These are phyloP conservation scores for Corvus cornix DNA, from an alignment of 2,113 vertebrate species.

Conservation along the genomic window DNA sequence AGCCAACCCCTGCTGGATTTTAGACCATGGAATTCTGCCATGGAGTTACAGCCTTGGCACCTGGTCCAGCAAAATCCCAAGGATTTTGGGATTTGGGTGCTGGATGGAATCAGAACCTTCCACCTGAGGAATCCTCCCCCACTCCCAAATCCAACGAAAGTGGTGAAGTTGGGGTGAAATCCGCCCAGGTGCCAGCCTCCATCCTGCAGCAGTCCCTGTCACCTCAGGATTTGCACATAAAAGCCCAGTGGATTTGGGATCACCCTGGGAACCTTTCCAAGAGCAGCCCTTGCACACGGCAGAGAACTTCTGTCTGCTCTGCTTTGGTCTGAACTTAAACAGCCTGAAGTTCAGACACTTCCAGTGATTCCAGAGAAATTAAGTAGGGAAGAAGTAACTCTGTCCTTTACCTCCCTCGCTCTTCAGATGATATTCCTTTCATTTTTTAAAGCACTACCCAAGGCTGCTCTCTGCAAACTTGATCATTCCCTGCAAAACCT, in stretches of 20 bases:
- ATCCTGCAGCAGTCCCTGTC: neutral
- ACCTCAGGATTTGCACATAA: neutral
- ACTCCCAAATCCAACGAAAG: fast-evolving
- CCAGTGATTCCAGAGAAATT: neutral
- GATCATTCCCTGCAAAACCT: neutral
- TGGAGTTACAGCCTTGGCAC: too few relatives aligned
- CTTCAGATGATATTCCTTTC: neutral
- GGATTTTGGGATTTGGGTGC: fast-evolving
- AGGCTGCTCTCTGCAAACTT: neutral
- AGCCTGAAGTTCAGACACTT: neutral
- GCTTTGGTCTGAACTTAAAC: neutral
- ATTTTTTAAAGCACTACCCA: neutral
- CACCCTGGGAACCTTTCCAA: neutral
- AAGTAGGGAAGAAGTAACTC: neutral
- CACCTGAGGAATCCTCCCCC: neutral
- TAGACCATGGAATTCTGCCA: neutral
- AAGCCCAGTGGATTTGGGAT: neutral
- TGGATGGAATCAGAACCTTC: neutral
- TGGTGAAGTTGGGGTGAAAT: fast-evolving
- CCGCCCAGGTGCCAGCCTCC: neutral
- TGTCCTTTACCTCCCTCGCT: neutral
- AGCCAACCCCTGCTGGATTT: neutral
- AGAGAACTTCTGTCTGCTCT: neutral
- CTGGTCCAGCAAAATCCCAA: neutral
- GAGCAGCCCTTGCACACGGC: fast-evolving